Conservation (phyloP, 2,113 vertebrate genomes). For the Hippocampus mohnikei region DNA sequence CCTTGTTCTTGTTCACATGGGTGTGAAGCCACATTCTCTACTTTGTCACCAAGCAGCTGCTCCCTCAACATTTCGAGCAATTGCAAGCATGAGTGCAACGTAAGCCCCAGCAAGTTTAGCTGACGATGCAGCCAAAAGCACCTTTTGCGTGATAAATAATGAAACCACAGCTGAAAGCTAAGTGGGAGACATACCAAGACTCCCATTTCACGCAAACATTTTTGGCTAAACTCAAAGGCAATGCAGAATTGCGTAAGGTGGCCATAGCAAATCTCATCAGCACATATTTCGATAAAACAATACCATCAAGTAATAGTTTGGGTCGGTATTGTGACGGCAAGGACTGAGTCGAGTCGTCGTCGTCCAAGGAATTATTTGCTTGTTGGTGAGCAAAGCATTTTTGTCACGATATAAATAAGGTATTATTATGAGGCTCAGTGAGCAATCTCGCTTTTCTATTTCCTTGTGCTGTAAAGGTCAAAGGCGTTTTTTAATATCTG, state of each 20-base stretch:
- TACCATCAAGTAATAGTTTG: background rate
- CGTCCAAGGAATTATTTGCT: background rate
- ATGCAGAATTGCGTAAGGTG: background rate
- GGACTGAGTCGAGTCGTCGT: background rate
- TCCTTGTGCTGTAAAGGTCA: no score
- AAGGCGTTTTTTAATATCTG: no score
- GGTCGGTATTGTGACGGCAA: background rate
- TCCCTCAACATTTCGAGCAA: background rate
- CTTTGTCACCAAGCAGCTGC: background rate
- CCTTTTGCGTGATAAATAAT: background rate
- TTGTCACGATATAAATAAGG: background rate
- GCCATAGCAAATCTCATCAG: background rate
- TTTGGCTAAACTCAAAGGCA: background rate
- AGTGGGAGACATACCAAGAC: background rate
- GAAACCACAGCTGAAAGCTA: background rate
- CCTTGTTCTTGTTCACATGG: background rate
- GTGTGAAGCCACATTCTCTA: background rate
- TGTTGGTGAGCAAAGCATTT: background rate
- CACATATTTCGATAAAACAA: background rate
- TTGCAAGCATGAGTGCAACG: background rate
- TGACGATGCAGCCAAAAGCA: background rate
- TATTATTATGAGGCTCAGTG: background rate
- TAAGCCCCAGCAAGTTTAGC: background rate
- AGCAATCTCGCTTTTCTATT: background rate
- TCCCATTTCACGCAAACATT: background rate